Evolutionary conservation across 2,888 invertebrate genomes (phyloP), one percentile per base, ranked within the genome.

Genomic region (Microctonus aethiopoides): DNA sequence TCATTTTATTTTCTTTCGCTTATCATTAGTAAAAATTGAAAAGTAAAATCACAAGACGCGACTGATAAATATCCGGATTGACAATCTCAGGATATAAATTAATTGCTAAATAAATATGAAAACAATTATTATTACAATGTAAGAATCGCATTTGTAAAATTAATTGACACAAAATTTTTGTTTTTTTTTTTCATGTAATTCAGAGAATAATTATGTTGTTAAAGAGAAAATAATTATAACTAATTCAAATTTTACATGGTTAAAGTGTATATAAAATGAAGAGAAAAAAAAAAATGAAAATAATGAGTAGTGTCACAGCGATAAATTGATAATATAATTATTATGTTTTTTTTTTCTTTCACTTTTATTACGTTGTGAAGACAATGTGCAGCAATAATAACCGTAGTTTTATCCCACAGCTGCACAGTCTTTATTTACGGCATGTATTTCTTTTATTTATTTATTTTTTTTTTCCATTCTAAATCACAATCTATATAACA

Each of bases 401-500:
- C 1, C 41, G 24, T n/a, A n/a, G n/a, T n/a, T n/a, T 36, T 57
- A 9, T 62, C 20, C 46, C 16, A 16, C 51, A 52, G 29, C 16
- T 62, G 68, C 39, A 68, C 39, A 62, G 62, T 62, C 20, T 39
- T 39, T 24, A 22, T 54, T 22, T 61, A 32, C 36, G 36, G 62
- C 26, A 9, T 26, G 26, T 41, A 39, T 20, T 36, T 61, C 32
- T 16, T 57, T 13, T 16, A 32, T 7, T 57, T 34, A 54, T 26
- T 61, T 41, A 24, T 13, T 36, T 61, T 51, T 16, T 32, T 57
- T 7, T 57, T 57, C 16, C 39, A 51, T 24, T 57, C 66, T 59
- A 66, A 66, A 66, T 65, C 65, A 59, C 66, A 57, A 62, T 62
- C 60, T 68, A 39, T 67, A n/a, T 66, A 66, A 57, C 57, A 66